These are phyloP conservation scores for Ennomos erosarius DNA, from an alignment of 2,888 invertebrate species.

Conservation along the genomic window DNA sequence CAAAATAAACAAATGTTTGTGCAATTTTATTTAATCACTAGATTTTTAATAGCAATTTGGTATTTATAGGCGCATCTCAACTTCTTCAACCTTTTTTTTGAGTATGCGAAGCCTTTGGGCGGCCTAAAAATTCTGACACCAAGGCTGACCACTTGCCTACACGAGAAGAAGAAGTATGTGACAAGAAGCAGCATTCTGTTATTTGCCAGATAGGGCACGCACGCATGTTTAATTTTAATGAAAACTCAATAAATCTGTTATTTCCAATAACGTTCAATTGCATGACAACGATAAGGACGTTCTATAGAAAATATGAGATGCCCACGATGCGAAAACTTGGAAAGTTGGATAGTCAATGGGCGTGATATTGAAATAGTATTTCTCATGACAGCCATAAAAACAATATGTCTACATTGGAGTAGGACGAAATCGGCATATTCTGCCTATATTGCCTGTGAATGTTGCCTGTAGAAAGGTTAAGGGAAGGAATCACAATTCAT, in stretches of 20 bases:
- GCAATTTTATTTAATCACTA: no score
- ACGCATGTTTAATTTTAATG: slow-evolving; percentile 7
- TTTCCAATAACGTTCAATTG: slow-evolving; percentile 5
- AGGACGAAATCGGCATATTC: slow-evolving; percentile 34
- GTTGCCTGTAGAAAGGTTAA: background rate
- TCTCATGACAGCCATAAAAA: slow-evolving; percentile 57
- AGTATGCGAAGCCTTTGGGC: no score
- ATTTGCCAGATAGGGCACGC: no score
- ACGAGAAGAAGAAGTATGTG: no score
- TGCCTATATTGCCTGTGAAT: slow-evolving; percentile 25
- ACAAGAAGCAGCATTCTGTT: no score
- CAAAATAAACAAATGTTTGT: no score
- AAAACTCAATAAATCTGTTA: background rate
- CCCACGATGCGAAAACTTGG: slow-evolving; percentile 52
- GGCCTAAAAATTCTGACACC: no score
- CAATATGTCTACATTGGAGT: slow-evolving; percentile 71
- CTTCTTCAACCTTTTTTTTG: no score
- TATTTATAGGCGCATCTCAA: no score
- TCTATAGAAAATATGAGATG: slow-evolving; percentile 50
- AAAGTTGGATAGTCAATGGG: slow-evolving; percentile 52
- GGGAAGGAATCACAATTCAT: no score
- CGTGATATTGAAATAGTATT: slow-evolving; percentile 59
- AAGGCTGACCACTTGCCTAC: no score
- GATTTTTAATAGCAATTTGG: no score
- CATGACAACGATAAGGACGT: slow-evolving; percentile 36